Evolutionary conservation across 1,140 invertebrate species (phyloP).

Genomic region (Drosophila obscura): DNA sequence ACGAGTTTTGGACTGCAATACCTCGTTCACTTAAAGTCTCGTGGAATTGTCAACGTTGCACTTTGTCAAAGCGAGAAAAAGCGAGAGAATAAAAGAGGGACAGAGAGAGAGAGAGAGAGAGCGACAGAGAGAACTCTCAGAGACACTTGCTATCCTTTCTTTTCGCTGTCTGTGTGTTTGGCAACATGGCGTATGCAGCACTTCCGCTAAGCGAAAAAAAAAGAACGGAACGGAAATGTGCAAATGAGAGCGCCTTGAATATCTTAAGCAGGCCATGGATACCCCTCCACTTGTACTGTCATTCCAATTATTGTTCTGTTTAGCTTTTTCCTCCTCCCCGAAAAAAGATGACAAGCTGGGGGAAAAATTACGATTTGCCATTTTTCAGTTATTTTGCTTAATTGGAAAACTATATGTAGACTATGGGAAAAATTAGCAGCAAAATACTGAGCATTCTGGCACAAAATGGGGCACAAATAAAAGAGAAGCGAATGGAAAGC

Average conservation of each 20-base stretch:
- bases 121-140: neutral
- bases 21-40: constrained; percentile 55
- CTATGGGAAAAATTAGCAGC: constrained; percentile 16
- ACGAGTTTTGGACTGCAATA: constrained; percentile 35
- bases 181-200: constrained; percentile 56
- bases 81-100: too few species aligned
- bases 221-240: constrained; percentile 65
- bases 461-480: constrained; percentile 27
- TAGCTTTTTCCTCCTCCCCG: constrained; percentile 11
- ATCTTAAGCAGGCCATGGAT: constrained; percentile 62
- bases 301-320: constrained; percentile 42
- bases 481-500: constrained; percentile 6
- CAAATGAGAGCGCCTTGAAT: constrained; percentile 74
- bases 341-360: constrained; percentile 60
- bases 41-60: constrained; percentile 66
- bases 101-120: constrained; percentile 2
- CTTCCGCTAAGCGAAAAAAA: constrained; percentile 48
- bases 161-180: constrained; percentile 30
- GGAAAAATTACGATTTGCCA: constrained; percentile 29
- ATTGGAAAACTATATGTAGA: constrained; percentile 72
- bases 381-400: constrained; percentile 52
- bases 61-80: constrained; percentile 30
- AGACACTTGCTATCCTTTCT: neutral
- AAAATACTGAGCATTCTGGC: constrained; percentile 18
- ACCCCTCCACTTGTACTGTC: constrained; percentile 6